A percentile compares a stretch with the other conserved stretches of the same genome.
Conservation (phyloP, 1,140 invertebrate species). For the Heterodera carotae region DNA sequence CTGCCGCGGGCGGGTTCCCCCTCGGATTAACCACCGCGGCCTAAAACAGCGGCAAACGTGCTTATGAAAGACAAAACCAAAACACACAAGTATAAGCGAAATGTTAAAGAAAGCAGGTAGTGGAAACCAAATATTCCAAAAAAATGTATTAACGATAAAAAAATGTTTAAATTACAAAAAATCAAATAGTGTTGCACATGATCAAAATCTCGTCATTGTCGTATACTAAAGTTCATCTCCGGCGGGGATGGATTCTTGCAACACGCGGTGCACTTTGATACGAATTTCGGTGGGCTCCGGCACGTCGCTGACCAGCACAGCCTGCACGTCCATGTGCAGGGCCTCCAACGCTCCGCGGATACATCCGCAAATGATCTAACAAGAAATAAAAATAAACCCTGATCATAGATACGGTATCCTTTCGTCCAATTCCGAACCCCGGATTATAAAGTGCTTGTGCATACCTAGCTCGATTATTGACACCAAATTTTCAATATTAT, state of each 20-base stretch:
- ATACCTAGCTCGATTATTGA: too few relatives aligned
- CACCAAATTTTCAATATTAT: background rate
- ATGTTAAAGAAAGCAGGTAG: too few relatives aligned
- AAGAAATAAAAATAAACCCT: too few relatives aligned
- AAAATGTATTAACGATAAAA: background rate
- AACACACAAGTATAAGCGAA: too few relatives aligned
- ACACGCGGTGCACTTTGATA: slow-evolving; percentile 88
- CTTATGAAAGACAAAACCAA: too few relatives aligned
- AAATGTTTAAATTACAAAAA: slow-evolving; percentile 20
- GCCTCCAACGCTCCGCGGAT: slow-evolving; percentile 97
- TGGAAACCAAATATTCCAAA: background rate
- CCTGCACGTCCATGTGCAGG: slow-evolving; percentile 79
- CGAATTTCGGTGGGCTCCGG: slow-evolving; percentile 93
- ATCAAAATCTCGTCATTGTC: slow-evolving; percentile 11
- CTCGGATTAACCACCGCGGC: too few relatives aligned
- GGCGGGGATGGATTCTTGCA: slow-evolving; percentile 95
- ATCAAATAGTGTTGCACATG: background rate
- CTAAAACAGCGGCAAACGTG: too few relatives aligned
- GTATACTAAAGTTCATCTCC: slow-evolving; percentile 83
- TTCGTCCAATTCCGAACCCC: too few relatives aligned
- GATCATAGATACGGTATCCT: too few relatives aligned
- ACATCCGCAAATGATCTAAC: slow-evolving; percentile 81
- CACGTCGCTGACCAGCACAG: slow-evolving; percentile 81
- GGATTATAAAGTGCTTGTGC: too few relatives aligned
- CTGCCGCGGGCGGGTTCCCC: too few relatives aligned